Conservation (phyloP, 2,888 invertebrate genomes). For the Melitaea athalia region DNA sequence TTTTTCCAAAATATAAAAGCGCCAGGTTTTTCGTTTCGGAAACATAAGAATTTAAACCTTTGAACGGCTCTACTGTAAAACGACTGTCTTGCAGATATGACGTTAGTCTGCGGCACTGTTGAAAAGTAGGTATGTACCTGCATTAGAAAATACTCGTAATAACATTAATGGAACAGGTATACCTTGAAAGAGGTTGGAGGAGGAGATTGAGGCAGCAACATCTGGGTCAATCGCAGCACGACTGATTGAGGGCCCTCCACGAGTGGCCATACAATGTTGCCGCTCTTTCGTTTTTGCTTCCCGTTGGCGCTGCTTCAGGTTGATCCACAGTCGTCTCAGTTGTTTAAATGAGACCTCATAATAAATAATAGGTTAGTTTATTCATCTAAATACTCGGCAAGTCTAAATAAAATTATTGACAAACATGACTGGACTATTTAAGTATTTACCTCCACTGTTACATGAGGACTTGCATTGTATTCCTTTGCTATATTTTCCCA, state of each 20-base stretch:
- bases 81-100: too few species aligned
- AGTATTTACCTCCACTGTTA: constrained; percentile 12
- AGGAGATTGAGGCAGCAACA: too few species aligned
- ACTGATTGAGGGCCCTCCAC: constrained; percentile 15
- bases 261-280: constrained; percentile 22
- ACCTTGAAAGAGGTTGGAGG: too few species aligned
- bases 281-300: constrained; percentile 31
- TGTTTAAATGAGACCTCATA: constrained; percentile 33
- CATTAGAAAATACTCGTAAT: too few species aligned
- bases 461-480: constrained; percentile 25
- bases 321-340: constrained; percentile 38
- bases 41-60: too few species aligned
- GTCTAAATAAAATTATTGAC: constrained; percentile 1
- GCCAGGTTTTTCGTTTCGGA: too few species aligned
- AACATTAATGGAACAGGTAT: too few species aligned
- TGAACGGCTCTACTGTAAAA: too few species aligned
- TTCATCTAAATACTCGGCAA: neutral
- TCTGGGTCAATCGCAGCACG: constrained; percentile 24
- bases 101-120: too few species aligned
- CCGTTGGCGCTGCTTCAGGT: constrained; percentile 38
- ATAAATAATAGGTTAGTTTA: constrained; percentile 16
- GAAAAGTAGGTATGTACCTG: too few species aligned
- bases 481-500: constrained; percentile 24
- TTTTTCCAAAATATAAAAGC: too few species aligned
- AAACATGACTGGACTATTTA: constrained; percentile 9